phyloP scores from a whole-genome alignment of 2,113 vertebrate genomes.

The Enhydra lutris region DNA sequence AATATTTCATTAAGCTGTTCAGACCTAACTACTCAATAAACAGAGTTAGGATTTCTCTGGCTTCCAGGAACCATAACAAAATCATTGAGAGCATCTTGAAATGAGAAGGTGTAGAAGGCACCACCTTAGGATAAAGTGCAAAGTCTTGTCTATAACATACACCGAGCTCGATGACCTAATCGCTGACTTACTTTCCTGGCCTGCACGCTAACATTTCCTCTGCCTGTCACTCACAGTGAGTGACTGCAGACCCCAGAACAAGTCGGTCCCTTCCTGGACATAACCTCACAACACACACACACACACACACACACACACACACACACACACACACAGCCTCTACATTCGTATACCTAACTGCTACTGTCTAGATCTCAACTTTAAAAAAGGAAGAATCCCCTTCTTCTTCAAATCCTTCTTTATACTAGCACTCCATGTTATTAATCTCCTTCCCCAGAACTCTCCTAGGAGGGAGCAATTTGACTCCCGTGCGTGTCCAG shows the following conservation, averaged over 20 bases:
- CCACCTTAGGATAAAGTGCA: neutral
- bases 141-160: neutral
- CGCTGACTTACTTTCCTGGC: neutral
- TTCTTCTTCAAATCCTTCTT: neutral
- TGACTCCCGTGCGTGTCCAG: neutral
- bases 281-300: neutral
- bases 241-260: neutral
- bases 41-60: slow-evolving; percentile 18
- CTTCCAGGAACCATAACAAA: neutral
- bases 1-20: slow-evolving; percentile 36
- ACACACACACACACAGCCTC: neutral
- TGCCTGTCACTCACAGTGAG: neutral
- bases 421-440: neutral
- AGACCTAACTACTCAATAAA: slow-evolving; percentile 22
- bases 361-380: neutral
- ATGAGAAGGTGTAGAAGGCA: neutral
- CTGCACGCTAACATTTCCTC: neutral
- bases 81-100: neutral
- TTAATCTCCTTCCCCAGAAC: neutral
- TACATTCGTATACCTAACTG: neutral
- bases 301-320: too few species aligned
- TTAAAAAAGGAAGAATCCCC: neutral
- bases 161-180: neutral
- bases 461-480: neutral
- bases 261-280: neutral